These are phyloP conservation scores for Otolemur garnettii DNA, from an alignment of 2,113 vertebrate species.

Conservation along the genomic window DNA sequence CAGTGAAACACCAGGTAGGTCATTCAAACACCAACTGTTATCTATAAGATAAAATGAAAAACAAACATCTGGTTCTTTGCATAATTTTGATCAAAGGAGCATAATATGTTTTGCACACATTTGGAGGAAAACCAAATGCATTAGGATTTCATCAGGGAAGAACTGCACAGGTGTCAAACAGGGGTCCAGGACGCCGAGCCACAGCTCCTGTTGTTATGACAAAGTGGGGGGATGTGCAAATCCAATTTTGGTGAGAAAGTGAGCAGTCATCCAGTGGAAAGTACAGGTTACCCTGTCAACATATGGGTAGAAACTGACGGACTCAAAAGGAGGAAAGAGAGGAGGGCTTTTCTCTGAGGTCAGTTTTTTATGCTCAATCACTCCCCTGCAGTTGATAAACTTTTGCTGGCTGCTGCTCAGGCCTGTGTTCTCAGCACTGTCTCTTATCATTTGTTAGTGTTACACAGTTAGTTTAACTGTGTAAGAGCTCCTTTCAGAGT, in stretches of 20 bases:
- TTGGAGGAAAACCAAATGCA: conserved; percentile 50
- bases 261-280: background rate
- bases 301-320: background rate
- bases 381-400: background rate
- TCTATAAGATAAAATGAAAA: conserved; percentile 60
- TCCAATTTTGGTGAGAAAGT: background rate
- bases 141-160: conserved; percentile 51
- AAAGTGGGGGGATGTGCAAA: background rate
- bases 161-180: conserved; percentile 23
- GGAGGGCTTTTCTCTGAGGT: background rate
- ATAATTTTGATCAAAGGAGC: conserved; percentile 75
- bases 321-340: background rate
- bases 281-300: background rate
- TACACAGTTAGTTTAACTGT: background rate
- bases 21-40: conserved; percentile 56
- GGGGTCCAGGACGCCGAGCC: background rate
- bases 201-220: background rate
- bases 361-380: background rate
- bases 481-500: background rate
- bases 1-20: conserved; percentile 9
- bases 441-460: background rate
- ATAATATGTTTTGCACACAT: conserved; percentile 53
- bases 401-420: background rate
- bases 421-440: background rate
- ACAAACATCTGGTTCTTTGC: conserved; percentile 76